Conservation (phyloP, 37 sponge, comb jelly and placozoan species). For the Aplysina aerophoba region DNA sequence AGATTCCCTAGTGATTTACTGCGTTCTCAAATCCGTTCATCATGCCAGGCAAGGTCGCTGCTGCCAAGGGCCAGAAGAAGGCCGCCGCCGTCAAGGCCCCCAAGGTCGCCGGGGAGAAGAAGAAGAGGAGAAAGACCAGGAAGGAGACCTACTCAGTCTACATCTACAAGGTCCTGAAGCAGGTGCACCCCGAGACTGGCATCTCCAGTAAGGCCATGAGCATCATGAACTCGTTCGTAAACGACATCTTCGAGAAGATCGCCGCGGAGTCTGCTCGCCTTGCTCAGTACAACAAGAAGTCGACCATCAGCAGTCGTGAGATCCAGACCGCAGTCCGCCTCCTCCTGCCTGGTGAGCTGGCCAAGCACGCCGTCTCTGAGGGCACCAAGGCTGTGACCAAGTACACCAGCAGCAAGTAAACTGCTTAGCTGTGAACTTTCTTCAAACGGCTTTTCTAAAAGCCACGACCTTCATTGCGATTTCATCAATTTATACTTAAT, state of each 20-base stretch:
- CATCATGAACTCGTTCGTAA: conserved; percentile 99
- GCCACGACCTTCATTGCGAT: conserved; percentile 45
- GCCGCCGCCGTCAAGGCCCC: conserved; percentile 76
- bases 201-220: conserved; percentile 98
- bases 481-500: neutral
- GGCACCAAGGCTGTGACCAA: conserved; percentile 99
- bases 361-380: conserved; percentile 96
- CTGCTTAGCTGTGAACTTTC: conserved; percentile 1
- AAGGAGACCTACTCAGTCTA: conserved; percentile 98
- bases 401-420: conserved; percentile 98
- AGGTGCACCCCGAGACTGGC: conserved; percentile 98
- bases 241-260: conserved; percentile 96
- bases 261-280: conserved; percentile 92
- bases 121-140: conserved; percentile 76
- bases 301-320: conserved; percentile 95
- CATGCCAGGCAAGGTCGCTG: conserved; percentile 80
- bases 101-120: conserved; percentile 72
- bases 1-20: neutral
- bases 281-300: conserved; percentile 98
- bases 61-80: conserved; percentile 81
- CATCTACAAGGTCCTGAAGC: conserved; percentile 99
- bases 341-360: conserved; percentile 93
- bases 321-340: conserved; percentile 98
- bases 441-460: conserved; percentile 75
- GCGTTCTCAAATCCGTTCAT: neutral